phyloP scores from a whole-genome alignment of 2,113 vertebrate genomes.

The Oreochromis niloticus region DNA sequence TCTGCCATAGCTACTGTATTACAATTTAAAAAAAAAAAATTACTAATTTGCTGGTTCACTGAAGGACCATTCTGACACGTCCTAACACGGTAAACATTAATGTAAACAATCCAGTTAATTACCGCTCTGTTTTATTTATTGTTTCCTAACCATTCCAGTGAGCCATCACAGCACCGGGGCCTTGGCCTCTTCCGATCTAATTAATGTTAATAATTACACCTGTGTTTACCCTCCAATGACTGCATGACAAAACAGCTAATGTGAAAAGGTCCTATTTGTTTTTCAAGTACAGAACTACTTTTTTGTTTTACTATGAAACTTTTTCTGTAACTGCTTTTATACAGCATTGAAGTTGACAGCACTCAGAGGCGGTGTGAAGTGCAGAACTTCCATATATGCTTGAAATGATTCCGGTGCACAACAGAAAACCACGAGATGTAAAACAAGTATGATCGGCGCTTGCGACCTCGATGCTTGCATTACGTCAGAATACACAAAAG shows the following conservation, averaged over 20 bases:
- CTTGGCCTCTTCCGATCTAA: not conserved
- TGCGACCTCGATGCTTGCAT: not conserved
- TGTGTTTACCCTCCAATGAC: not conserved
- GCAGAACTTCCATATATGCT: not conserved
- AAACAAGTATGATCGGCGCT: accelerated
- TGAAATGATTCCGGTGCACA: not conserved
- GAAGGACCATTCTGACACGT: not conserved
- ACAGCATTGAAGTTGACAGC: accelerated
- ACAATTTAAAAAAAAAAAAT: not conserved
- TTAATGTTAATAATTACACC: not conserved
- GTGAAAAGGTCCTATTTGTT: not conserved
- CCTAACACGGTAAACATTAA: not conserved
- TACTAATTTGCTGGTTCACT: not conserved
- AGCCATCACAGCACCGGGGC: not conserved
- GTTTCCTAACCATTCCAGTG: not conserved
- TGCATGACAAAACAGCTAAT: not conserved
- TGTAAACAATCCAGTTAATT: not conserved
- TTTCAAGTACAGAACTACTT: not conserved
- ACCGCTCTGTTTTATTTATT: not conserved
- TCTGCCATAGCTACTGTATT: not conserved
- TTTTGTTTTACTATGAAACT: not conserved
- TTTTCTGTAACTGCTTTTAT: not conserved
- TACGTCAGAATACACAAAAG: not conserved
- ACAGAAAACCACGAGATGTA: not conserved
- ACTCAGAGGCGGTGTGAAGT: not conserved